Percentiles rank a stretch among this genome's conserved stretches.
Conservation (phyloP, 2,113 vertebrate species). For the Chunga burmeisteri region DNA sequence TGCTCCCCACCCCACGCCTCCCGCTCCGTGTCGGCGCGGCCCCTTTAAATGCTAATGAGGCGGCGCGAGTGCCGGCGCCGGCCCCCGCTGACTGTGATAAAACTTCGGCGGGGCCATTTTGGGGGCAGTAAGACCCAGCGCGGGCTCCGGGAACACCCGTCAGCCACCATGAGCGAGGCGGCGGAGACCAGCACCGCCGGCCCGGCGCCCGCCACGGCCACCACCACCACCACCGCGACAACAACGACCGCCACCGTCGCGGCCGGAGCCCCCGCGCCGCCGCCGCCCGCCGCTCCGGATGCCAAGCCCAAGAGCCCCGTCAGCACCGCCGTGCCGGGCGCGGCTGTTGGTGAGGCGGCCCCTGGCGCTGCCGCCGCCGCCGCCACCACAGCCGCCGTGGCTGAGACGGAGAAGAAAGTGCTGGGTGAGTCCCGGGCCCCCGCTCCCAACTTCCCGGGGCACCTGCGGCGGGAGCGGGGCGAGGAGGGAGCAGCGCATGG, state of each 20-base stretch:
- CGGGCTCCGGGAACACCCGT: neutral
- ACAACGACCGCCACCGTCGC: neutral
- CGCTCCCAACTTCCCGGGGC: neutral
- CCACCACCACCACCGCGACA: neutral
- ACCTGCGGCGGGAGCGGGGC: neutral
- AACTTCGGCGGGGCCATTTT: constrained; percentile 78
- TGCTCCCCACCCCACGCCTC: fast-evolving
- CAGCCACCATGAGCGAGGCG: constrained; percentile 72
- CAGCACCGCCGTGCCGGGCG: constrained; percentile 22
- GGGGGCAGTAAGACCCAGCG: constrained; percentile 73
- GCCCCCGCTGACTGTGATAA: constrained; percentile 62
- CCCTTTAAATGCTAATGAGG: constrained; percentile 54
- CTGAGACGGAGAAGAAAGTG: constrained; percentile 73
- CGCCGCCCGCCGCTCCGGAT: neutral
- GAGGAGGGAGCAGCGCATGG: neutral
- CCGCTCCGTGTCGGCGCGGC: neutral
- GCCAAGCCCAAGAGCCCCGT: constrained; percentile 59
- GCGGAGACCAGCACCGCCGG: constrained; percentile 34
- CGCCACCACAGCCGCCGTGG: neutral
- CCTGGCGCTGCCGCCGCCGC: neutral
- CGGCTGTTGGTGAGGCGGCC: constrained; percentile 5
- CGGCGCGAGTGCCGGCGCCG: neutral
- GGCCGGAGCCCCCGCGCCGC: neutral
- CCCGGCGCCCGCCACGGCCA: neutral
- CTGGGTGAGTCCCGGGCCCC: constrained; percentile 44